These are phyloP conservation scores for Hypotaenidia okinawae DNA, from an alignment of 2,797 vertebrate genomes.

Conservation along the genomic window DNA sequence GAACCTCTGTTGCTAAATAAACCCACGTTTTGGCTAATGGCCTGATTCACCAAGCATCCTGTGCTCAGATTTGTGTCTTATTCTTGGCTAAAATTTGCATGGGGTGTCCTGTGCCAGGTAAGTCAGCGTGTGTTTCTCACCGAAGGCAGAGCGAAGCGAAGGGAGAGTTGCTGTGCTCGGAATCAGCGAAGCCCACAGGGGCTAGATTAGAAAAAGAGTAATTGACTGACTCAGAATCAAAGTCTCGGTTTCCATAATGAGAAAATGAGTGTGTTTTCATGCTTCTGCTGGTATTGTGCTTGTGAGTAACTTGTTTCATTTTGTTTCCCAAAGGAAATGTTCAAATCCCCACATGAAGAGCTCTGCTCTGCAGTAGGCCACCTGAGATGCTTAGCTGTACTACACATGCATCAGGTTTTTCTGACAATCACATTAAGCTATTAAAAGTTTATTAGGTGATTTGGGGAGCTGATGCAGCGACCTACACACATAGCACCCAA, in stretches of 20 bases:
- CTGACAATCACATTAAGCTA: background rate
- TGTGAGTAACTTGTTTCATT: background rate
- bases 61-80: background rate
- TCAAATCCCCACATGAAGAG: background rate
- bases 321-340: background rate
- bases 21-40: fast-evolving
- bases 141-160: background rate
- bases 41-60: background rate
- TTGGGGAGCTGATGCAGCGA: background rate
- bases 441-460: background rate
- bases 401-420: background rate
- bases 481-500: background rate
- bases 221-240: background rate
- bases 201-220: background rate
- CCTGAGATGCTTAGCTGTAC: background rate
- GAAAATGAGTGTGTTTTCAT: background rate
- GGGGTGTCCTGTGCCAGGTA: background rate
- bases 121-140: background rate
- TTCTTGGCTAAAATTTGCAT: background rate
- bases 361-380: background rate
- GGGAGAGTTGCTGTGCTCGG: background rate
- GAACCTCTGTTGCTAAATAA: background rate
- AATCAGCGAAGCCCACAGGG: background rate
- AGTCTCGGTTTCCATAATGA: background rate
- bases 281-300: background rate